Base-by-base conservation (phyloP, 2,113 vertebrate genomes). In the Sapayoa aenigma region DNA sequence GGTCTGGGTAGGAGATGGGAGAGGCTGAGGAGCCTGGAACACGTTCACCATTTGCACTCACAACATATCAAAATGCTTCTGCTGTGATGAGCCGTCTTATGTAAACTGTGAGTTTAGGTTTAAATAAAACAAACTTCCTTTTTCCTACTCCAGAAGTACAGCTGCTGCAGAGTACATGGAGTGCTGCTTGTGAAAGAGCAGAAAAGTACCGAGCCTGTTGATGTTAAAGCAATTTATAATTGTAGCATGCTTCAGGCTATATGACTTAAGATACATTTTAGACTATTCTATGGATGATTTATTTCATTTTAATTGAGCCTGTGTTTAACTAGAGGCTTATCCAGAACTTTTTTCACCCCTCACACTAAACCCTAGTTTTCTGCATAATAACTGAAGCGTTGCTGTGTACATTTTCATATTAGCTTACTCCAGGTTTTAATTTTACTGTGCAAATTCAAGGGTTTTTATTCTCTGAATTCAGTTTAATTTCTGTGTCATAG, bases 61-160 rank as follows among this genome's bases (percentile, higher is more conserved):
- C 2, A 6, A 49, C 8, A 3, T 35, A 73, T 83, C 90, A 41
- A 88, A 92, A 83, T 83, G 58, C 53, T 44, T 62, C 27, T 69
- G 65, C 93, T 74, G 63, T 18, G 5, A 14, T 5, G 55, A 92
- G 75, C 31, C 14, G 69, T 67, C 93, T 60, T 53, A 37, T 77
- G 55, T 95, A 79, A 94, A 94, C 78, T 46, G 19, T 73, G 66
- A 72, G 68, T 76, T 95, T 75, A 86, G 73, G 30, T 90, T 90
- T 89, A 91, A 94, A 79, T 73, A 87, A 90, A 94, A 91, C 71
- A 95, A 93, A 87, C 87, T 92, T 95, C 75, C 76, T 88, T 81
- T 92, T 91, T 74, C 63, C 62, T 78, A 25, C 80, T 93, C 30
- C 68, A 68, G n/a, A 87, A 94, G 86, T 56, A 47, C 52, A 87